Evolutionary conservation across 2,113 vertebrate species (phyloP).

Genomic region (Uria lomvia): DNA sequence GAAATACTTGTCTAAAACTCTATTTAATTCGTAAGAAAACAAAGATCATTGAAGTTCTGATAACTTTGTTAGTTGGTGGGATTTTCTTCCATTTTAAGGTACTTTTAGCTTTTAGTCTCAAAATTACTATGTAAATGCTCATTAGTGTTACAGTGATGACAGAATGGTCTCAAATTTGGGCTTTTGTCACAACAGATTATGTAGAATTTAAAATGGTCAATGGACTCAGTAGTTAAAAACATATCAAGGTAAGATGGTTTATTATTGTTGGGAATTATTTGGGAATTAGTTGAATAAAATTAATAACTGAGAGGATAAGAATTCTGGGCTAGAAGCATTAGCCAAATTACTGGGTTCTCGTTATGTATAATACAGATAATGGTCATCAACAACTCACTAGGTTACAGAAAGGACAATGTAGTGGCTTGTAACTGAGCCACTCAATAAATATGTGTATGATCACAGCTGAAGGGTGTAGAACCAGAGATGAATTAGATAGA

Average conservation of each 20-base stretch:
- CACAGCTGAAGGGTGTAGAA: not conserved
- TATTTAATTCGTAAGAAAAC: not conserved
- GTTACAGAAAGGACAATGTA: not conserved
- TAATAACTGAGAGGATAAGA: not conserved
- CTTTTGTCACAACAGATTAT: not conserved
- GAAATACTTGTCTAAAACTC: not conserved
- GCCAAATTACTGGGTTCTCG: not conserved
- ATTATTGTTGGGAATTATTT: not conserved
- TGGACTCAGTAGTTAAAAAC: not conserved
- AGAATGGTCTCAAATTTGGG: not conserved
- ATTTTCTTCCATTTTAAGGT: not conserved
- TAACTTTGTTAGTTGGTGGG: not conserved
- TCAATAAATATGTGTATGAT: not conserved
- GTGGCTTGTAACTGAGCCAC: not conserved
- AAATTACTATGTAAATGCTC: not conserved
- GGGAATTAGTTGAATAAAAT: not conserved
- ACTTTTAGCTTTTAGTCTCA: not conserved
- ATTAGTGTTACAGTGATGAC: not conserved
- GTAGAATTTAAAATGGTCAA: not conserved
- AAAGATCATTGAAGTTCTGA: not conserved
- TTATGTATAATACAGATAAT: not conserved
- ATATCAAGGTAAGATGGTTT: not conserved
- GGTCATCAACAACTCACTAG: not conserved
- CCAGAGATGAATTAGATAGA: not conserved
- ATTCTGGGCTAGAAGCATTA: not conserved